These are phyloP conservation scores for Magallana nippona DNA, from an alignment of 2,888 invertebrate species.

Conservation along the genomic window DNA sequence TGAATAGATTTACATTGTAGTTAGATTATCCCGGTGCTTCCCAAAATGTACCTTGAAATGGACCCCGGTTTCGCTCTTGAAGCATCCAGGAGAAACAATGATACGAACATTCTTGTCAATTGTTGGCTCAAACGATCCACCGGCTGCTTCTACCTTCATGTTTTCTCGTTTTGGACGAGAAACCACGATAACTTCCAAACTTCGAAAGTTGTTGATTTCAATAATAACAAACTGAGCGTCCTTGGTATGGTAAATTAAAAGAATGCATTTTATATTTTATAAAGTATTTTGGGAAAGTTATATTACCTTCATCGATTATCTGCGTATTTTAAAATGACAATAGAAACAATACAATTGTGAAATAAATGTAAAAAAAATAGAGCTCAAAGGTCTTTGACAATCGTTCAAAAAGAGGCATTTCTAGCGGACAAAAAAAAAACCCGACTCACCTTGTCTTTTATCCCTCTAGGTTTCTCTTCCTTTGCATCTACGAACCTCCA, in stretches of 20 bases:
- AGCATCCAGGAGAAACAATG: conserved; percentile 11
- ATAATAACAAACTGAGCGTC: not conserved
- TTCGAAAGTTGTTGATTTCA: conserved; percentile 19
- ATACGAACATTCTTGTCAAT: conserved; percentile 40
- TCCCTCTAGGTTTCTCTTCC: not conserved
- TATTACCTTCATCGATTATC: not conserved
- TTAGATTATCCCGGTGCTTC: too few relatives aligned
- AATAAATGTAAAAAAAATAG: too few relatives aligned
- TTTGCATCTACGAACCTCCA: not conserved
- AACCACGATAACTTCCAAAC: conserved; percentile 8
- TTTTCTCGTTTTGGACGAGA: conserved; percentile 35
- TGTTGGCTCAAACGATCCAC: conserved; percentile 38
- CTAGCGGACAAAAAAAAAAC: not conserved
- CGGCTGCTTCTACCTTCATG: conserved; percentile 19
- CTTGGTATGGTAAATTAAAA: not conserved
- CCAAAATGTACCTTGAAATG: conserved; percentile 32
- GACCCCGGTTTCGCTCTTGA: conserved; percentile 31
- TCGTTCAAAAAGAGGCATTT: too few relatives aligned
- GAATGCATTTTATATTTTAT: not conserved
- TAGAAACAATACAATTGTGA: too few relatives aligned
- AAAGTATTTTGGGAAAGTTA: not conserved
- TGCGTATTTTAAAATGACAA: not conserved
- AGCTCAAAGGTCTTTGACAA: too few relatives aligned
- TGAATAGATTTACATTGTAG: not conserved
- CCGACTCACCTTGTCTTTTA: not conserved